Percentiles rank a stretch among this genome's conserved stretches.
phyloP scores from a whole-genome alignment of 2,797 vertebrate species.

The Poecile montanus region DNA sequence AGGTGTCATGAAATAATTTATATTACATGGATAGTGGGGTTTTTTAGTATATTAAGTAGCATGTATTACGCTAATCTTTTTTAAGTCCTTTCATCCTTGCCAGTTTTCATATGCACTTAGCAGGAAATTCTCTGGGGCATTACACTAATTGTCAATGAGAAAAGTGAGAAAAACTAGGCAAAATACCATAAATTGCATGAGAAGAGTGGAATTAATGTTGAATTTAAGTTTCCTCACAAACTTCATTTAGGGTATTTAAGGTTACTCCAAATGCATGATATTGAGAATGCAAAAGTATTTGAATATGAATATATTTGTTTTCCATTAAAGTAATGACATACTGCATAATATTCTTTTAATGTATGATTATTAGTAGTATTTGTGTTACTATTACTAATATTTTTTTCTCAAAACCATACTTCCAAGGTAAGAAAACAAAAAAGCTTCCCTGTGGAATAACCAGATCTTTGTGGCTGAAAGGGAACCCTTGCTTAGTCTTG shows the following conservation, averaged over 20 bases:
- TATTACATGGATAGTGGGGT: rapidly evolving
- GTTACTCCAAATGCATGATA: background rate
- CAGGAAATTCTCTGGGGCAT: background rate
- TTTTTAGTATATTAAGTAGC: background rate
- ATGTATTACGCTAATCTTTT: background rate
- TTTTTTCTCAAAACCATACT: background rate
- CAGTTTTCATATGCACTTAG: background rate
- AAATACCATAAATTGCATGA: background rate
- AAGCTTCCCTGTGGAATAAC: background rate
- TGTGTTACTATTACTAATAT: background rate
- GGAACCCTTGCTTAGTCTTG: background rate
- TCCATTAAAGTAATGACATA: background rate
- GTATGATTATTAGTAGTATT: background rate
- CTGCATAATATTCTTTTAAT: background rate
- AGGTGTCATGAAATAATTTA: background rate
- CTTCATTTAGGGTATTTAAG: background rate
- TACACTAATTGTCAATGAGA: background rate
- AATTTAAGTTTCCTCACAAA: background rate
- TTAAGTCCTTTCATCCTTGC: background rate
- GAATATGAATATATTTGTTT: background rate
- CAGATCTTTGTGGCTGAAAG: background rate
- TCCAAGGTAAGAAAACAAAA: background rate
- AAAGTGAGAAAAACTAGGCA: background rate
- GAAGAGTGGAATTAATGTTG: background rate
- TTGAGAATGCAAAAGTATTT: background rate